Evolutionary conservation across 2,888 invertebrate species (phyloP).

Genomic region (Drosophila paramelanica): DNA sequence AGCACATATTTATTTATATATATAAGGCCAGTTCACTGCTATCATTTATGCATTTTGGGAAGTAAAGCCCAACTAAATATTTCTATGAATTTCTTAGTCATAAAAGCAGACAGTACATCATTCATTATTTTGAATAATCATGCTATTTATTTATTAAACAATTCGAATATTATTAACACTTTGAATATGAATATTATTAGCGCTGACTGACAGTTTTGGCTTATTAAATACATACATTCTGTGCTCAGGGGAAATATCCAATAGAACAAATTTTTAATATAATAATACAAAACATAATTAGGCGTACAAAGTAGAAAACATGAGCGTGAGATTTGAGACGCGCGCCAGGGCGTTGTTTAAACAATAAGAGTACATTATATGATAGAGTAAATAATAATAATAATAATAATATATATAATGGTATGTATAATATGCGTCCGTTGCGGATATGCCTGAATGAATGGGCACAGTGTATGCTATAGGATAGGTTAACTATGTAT

Average conservation of each 20-base stretch:
- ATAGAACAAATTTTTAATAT: slow-evolving; percentile 23
- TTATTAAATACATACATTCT: slow-evolving; percentile 56
- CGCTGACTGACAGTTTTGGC: slow-evolving; percentile 64
- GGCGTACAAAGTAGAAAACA: slow-evolving; percentile 35
- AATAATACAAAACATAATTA: slow-evolving; percentile 54
- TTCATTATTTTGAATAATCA: slow-evolving; percentile 31
- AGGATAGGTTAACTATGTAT: slow-evolving; percentile 16
- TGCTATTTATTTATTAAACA: slow-evolving; percentile 75
- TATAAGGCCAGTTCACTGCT: background rate
- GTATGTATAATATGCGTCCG: slow-evolving; percentile 54
- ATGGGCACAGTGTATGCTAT: slow-evolving; percentile 31
- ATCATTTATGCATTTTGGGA: background rate
- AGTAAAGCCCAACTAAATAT: background rate
- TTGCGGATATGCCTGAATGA: slow-evolving; percentile 26
- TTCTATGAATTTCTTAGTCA: slow-evolving; percentile 5
- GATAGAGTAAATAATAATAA: slow-evolving; percentile 48
- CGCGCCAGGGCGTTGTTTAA: slow-evolving; percentile 52
- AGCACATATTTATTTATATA: background rate
- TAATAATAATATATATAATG: slow-evolving; percentile 49
- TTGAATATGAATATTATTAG: slow-evolving; percentile 72
- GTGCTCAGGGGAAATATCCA: slow-evolving; percentile 39
- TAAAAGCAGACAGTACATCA: background rate
- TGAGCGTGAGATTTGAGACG: slow-evolving; percentile 66
- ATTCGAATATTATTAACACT: slow-evolving; percentile 78
- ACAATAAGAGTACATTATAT: slow-evolving; percentile 53